These are phyloP conservation scores for Myotis daubentonii DNA, from an alignment of 2,797 vertebrate species.

Conservation along the genomic window DNA sequence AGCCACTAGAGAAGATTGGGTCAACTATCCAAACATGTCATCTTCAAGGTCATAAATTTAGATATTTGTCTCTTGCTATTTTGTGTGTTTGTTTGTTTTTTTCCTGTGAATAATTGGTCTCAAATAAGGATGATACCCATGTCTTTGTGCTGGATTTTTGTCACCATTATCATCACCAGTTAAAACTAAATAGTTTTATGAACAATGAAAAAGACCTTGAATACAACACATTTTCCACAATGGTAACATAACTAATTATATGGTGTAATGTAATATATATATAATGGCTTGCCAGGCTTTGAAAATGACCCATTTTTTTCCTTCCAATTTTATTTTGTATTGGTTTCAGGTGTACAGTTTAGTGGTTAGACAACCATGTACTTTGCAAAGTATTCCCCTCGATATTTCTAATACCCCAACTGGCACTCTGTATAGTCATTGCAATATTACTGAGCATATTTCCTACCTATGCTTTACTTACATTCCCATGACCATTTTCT, in stretches of 20 bases:
- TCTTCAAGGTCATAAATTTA: background rate
- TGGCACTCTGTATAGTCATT: background rate
- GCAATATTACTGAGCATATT: background rate
- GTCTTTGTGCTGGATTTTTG: background rate
- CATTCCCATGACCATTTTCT: background rate
- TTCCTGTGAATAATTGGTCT: background rate
- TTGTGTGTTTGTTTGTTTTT: background rate
- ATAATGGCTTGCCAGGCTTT: background rate
- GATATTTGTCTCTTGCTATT: background rate
- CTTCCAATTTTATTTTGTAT: background rate
- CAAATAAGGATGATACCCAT: accelerated
- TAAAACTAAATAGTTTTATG: background rate
- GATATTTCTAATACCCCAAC: background rate
- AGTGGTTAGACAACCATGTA: background rate
- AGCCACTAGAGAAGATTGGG: background rate
- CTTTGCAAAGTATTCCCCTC: background rate
- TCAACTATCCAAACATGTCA: accelerated
- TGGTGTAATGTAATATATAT: background rate
- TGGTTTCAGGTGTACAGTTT: background rate
- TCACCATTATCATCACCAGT: background rate
- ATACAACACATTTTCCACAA: background rate
- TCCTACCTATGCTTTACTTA: background rate
- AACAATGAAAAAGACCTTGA: background rate
- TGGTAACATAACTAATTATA: background rate
- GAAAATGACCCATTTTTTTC: background rate